These are phyloP conservation scores for Rhagonycha fulva DNA, from an alignment of 2,888 invertebrate genomes.

Conservation along the genomic window DNA sequence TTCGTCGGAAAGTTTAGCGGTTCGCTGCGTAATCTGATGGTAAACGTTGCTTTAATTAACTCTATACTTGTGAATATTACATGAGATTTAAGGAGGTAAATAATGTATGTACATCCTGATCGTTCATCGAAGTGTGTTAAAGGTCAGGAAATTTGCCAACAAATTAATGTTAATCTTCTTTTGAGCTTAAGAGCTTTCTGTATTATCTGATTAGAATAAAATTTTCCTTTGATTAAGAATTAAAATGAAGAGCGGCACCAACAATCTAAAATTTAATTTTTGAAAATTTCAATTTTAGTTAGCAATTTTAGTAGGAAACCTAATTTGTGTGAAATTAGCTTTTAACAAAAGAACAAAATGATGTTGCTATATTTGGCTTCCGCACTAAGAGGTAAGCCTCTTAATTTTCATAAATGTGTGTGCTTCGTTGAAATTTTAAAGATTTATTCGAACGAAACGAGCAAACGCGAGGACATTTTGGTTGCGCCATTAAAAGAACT, in stretches of 20 bases:
- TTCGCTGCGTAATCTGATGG: neutral
- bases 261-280: conserved; percentile 5
- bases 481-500: neutral
- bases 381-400: neutral
- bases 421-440: neutral
- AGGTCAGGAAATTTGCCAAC: conserved; percentile 9
- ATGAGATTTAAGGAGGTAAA: conserved; percentile 4
- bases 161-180: conserved; percentile 17
- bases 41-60: neutral
- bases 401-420: neutral
- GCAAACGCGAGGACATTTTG: neutral
- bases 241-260: neutral
- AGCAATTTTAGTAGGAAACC: neutral
- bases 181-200: neutral
- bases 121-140: conserved; percentile 1
- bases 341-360: conserved; percentile 7
- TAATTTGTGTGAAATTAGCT: conserved; percentile 12
- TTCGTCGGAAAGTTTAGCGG: neutral
- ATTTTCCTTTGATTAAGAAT: neutral
- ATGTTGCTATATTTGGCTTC: neutral
- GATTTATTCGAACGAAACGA: neutral
- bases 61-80: neutral
- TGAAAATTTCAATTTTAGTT: conserved; percentile 3
- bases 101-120: conserved; percentile 16
- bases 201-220: conserved; percentile 9